Conservation (phyloP, 2,113 vertebrate species). For the Anhinga rufa region DNA sequence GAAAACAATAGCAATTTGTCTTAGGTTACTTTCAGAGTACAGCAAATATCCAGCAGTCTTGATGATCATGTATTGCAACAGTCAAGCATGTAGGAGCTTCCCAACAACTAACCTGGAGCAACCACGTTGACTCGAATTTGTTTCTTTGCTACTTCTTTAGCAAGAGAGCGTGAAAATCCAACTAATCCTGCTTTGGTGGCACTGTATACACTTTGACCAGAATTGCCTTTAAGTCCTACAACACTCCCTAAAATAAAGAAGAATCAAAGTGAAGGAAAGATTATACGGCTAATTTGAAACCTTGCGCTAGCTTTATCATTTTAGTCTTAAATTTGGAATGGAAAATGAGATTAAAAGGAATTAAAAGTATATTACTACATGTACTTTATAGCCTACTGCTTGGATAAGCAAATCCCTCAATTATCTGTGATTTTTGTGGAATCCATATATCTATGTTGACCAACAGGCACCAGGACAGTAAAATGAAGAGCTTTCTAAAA, state of each 20-base stretch:
- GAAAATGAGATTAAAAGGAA: neutral
- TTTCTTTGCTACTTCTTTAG: constrained; percentile 88
- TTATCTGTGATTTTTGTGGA: neutral
- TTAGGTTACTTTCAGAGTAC: neutral
- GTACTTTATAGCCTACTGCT: neutral
- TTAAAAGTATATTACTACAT: neutral
- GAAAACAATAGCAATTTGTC: neutral
- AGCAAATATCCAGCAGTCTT: neutral
- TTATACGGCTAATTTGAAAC: neutral
- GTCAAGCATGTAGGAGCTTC: neutral
- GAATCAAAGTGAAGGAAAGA: neutral
- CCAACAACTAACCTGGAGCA: constrained; percentile 84
- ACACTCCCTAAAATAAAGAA: constrained; percentile 79
- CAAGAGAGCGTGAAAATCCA: constrained; percentile 90
- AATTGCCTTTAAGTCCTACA: constrained; percentile 85
- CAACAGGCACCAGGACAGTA: neutral
- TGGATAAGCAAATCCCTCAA: neutral
- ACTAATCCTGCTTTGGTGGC: constrained; percentile 89
- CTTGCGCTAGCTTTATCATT: neutral
- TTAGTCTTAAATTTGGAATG: neutral
- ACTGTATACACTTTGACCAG: constrained; percentile 88
- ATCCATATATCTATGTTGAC: neutral
- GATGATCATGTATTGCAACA: neutral
- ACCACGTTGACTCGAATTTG: constrained; percentile 88
- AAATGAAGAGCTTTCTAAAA: neutral